phyloP scores from a whole-genome alignment of 2,113 vertebrate species.

The Crotalus tigris region DNA sequence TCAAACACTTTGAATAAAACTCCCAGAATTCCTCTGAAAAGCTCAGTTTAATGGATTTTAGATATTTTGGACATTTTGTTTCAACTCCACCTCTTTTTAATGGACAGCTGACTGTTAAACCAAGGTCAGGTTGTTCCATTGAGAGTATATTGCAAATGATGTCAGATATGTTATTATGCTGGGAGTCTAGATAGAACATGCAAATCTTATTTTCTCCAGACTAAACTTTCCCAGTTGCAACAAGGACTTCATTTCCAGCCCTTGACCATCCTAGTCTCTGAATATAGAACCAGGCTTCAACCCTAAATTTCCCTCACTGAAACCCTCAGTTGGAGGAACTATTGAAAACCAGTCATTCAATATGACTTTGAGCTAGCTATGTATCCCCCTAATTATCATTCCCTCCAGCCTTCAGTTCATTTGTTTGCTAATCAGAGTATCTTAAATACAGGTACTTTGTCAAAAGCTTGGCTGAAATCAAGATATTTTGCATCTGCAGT shows the following conservation, averaged over 20 bases:
- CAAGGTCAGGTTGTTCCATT: neutral
- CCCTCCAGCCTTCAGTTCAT: neutral
- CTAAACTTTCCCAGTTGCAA: neutral
- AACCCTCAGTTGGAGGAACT: rapidly evolving
- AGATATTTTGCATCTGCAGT: neutral
- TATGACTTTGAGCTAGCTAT: neutral
- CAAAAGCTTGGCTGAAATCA: neutral
- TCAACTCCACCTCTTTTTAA: neutral
- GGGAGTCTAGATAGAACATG: neutral
- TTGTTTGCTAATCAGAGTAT: neutral
- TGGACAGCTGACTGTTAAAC: neutral
- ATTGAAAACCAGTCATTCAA: neutral
- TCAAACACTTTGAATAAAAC: neutral
- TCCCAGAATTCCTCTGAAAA: neutral
- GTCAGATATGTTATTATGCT: neutral
- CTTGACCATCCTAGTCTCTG: neutral
- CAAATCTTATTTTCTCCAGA: neutral
- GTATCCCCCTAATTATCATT: neutral
- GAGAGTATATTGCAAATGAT: neutral
- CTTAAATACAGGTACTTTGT: neutral
- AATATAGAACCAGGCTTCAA: neutral
- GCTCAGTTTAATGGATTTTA: neutral
- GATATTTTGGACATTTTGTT: neutral
- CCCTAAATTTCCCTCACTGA: neutral
- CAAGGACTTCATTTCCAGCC: neutral